phyloP scores from a whole-genome alignment of 2,113 vertebrate species.

The Mesembrinibis cayennensis region DNA sequence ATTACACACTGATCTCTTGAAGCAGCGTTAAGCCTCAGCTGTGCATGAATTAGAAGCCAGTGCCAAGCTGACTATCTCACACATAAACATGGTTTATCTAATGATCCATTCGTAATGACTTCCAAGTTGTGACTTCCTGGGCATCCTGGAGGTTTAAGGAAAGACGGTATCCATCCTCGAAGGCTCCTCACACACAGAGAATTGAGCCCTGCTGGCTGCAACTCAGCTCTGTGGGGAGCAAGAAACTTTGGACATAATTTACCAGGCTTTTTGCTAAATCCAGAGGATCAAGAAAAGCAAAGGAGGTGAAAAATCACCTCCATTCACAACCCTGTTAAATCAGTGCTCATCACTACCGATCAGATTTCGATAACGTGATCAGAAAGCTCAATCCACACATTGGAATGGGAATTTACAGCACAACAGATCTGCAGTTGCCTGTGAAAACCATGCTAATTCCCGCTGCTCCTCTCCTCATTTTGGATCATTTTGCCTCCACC shows the following conservation, averaged over 20 bases:
- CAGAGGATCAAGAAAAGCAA: neutral
- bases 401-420: neutral
- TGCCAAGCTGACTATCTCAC: neutral
- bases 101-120: neutral
- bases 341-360: neutral
- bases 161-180: neutral
- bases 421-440: neutral
- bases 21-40: constrained; percentile 32
- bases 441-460: neutral
- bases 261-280: neutral
- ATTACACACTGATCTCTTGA: constrained; percentile 17
- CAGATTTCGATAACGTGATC: neutral
- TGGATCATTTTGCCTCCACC: neutral
- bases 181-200: neutral
- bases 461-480: neutral
- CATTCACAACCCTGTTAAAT: neutral
- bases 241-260: neutral
- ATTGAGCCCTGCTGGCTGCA: neutral
- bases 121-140: neutral
- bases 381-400: neutral
- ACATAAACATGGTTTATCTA: constrained; percentile 4
- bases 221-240: neutral
- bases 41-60: constrained; percentile 3
- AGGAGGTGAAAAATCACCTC: neutral
- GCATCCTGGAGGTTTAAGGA: neutral